A percentile compares a stretch with the other conserved stretches of the same genome.
These are phyloP conservation scores for Notarius lentiginosus DNA, from an alignment of 2,113 vertebrate genomes.

Conservation along the genomic window DNA sequence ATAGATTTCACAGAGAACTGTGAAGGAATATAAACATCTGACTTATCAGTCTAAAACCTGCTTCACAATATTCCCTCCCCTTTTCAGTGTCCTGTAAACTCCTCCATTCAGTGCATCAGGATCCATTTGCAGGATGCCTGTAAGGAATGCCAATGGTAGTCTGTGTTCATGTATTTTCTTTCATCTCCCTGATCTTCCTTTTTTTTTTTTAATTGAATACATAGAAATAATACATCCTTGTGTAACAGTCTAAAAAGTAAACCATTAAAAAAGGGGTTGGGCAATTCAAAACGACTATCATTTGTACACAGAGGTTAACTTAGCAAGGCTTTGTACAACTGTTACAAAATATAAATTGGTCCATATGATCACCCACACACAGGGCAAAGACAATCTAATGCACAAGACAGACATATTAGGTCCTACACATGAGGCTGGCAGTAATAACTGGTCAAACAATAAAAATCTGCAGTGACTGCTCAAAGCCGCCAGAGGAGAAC, in stretches of 20 bases:
- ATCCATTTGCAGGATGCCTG: neutral
- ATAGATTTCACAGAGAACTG: neutral
- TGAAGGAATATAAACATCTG: neutral
- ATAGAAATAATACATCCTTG: constrained; percentile 44
- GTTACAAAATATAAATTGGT: constrained; percentile 69
- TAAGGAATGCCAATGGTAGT: constrained; percentile 19
- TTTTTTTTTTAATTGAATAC: neutral
- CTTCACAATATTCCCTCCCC: neutral
- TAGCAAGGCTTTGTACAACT: constrained; percentile 73
- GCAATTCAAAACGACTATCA: constrained; percentile 62
- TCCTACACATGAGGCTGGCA: constrained; percentile 41
- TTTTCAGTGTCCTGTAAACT: neutral
- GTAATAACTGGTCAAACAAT: constrained; percentile 38
- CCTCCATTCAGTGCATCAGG: neutral
- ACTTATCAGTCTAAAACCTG: neutral
- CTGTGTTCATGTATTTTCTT: neutral
- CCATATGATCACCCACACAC: constrained; percentile 61
- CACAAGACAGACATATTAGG: constrained; percentile 26
- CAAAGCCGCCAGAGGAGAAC: neutral
- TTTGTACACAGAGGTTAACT: constrained; percentile 71
- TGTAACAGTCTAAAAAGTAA: constrained; percentile 42
- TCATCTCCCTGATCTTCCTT: neutral
- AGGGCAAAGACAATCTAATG: constrained; percentile 44
- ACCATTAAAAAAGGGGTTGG: constrained; percentile 37
- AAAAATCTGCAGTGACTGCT: neutral